A percentile compares a stretch with the other conserved stretches of the same genome.
Evolutionary conservation across 2,113 vertebrate species (phyloP).

Genomic region (Sus scrofa): DNA sequence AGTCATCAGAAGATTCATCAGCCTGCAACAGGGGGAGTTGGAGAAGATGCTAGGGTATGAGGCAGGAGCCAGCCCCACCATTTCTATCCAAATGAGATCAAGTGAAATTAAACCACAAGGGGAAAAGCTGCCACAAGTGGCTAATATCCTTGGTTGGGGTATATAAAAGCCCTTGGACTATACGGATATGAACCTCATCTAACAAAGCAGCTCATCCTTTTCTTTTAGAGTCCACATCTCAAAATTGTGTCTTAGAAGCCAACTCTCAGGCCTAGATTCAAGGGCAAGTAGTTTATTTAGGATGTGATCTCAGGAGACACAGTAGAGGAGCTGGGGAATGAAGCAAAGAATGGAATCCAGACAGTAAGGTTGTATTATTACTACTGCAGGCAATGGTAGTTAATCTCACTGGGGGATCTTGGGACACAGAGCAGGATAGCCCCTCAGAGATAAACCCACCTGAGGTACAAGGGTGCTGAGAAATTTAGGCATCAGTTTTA

Average conservation of each 20-base stretch:
- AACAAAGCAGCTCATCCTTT: not conserved
- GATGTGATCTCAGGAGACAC: not conserved
- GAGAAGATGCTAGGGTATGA: not conserved
- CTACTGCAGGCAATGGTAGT: not conserved
- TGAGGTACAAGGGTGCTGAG: not conserved
- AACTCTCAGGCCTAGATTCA: not conserved
- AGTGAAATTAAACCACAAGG: not conserved
- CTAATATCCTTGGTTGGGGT: not conserved
- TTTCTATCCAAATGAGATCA: slow-evolving; percentile 29
- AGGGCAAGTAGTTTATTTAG: not conserved
- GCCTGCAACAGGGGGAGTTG: not conserved
- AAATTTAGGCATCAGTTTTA: not conserved
- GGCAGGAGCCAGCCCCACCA: not conserved
- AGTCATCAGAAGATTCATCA: not conserved
- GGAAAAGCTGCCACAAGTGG: not conserved
- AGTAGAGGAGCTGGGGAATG: not conserved
- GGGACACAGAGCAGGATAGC: not conserved
- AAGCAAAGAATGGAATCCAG: slow-evolving; percentile 9
- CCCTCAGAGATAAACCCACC: not conserved
- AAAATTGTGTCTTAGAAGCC: not conserved
- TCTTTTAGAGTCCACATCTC: not conserved
- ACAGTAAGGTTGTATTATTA: not conserved
- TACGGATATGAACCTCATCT: not conserved
- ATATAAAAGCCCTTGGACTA: not conserved
- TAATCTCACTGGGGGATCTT: not conserved